Evolutionary conservation across 1,140 invertebrate genomes (phyloP).

Genomic region (Tetragnatha versicolor): DNA sequence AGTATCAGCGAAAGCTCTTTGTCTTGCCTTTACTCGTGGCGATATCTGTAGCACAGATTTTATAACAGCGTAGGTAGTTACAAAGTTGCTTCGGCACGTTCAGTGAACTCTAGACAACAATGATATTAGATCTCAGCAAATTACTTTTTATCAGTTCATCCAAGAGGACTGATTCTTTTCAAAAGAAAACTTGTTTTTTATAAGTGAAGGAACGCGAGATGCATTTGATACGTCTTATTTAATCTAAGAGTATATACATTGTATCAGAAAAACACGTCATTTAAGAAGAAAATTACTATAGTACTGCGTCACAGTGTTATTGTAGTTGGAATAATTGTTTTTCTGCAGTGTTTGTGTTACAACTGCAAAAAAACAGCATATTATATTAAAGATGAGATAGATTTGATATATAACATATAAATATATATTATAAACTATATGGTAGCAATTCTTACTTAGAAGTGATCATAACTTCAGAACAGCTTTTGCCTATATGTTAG

Average conservation of each 20-base stretch:
- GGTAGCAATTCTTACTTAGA: slow-evolving; percentile 15
- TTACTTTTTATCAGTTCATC: background rate
- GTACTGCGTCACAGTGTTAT: background rate
- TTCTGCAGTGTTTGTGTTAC: slow-evolving; percentile 13
- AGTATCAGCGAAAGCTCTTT: background rate
- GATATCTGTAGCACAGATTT: background rate
- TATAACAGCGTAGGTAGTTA: background rate
- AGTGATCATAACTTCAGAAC: background rate
- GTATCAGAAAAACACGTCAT: background rate
- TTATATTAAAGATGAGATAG: slow-evolving; percentile 14
- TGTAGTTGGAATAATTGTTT: slow-evolving; percentile 10
- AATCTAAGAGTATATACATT: background rate
- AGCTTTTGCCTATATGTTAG: slow-evolving; percentile 13
- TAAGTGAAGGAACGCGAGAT: background rate
- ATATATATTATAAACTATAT: too few relatives aligned
- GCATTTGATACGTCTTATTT: slow-evolving; percentile 2
- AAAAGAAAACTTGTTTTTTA: background rate
- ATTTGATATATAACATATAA: slow-evolving; percentile 9
- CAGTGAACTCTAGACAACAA: background rate
- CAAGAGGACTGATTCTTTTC: slow-evolving; percentile 14
- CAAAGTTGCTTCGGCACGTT: background rate
- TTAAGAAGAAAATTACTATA: background rate
- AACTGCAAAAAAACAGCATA: background rate
- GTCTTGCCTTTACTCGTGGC: background rate
- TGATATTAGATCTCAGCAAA: background rate